Evolutionary conservation across 1,140 invertebrate species (phyloP).

Genomic region (Drosophila repleta): DNA sequence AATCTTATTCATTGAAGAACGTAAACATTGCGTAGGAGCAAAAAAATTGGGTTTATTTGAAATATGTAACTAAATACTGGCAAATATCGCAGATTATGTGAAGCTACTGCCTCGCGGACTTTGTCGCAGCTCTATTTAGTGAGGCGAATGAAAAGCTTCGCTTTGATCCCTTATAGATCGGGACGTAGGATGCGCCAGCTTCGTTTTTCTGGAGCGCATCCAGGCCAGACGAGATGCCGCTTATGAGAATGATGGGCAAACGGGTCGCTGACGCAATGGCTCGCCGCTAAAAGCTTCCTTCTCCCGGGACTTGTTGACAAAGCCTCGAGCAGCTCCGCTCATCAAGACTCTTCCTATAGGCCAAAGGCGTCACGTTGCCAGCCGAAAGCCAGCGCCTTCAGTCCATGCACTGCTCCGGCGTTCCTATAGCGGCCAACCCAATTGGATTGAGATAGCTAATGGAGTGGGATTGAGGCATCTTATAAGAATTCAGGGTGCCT

Average conservation of each 20-base stretch:
- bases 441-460: too few species aligned
- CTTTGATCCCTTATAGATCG: conserved; percentile 96
- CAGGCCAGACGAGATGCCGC: conserved; percentile 91
- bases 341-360: too few species aligned
- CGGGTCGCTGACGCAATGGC: conserved; percentile 91
- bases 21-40: background rate
- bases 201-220: conserved; percentile 97
- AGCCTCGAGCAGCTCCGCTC: conserved; percentile 88
- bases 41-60: background rate
- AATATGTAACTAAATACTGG: background rate
- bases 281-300: conserved; percentile 95
- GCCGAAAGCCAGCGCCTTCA: conserved; percentile 95
- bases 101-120: conserved; percentile 87
- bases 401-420: conserved; percentile 93
- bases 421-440: conserved; percentile 98
- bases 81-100: conserved; percentile 72
- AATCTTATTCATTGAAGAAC: background rate
- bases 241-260: conserved; percentile 92
- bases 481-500: too few species aligned
- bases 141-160: conserved; percentile 90
- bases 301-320: conserved; percentile 88
- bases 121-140: conserved; percentile 86
- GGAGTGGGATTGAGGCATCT: too few species aligned
- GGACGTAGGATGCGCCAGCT: conserved; percentile 94
- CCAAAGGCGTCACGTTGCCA: conserved; percentile 97